Conservation (phyloP, 2,888 invertebrate species). For the Pachliopta kotzebuea region DNA sequence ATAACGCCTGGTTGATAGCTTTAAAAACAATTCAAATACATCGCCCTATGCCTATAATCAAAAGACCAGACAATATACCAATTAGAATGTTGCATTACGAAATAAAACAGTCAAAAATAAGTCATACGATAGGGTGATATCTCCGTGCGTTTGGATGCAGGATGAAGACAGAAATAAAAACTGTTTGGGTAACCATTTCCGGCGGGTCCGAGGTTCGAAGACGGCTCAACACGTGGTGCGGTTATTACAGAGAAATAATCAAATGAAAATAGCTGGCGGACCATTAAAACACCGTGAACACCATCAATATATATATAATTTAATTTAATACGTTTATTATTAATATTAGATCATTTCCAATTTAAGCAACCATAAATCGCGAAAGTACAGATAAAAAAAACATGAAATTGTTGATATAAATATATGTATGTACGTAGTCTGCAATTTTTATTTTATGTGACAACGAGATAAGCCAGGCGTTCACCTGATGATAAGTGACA, state of each 20-base stretch:
- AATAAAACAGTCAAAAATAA: constrained; percentile 13
- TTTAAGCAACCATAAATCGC: too few species aligned
- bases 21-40: neutral
- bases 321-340: too few species aligned
- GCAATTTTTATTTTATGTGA: too few species aligned
- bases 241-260: constrained; percentile 72
- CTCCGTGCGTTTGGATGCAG: constrained; percentile 42
- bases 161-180: constrained; percentile 78
- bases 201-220: constrained; percentile 65
- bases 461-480: too few species aligned
- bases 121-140: constrained; percentile 24
- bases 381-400: too few species aligned
- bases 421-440: too few species aligned
- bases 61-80: neutral
- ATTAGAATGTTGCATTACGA: neutral
- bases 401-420: too few species aligned
- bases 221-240: constrained; percentile 62
- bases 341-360: too few species aligned
- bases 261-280: constrained; percentile 70
- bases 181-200: constrained; percentile 77
- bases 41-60: neutral
- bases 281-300: constrained; percentile 58
- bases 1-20: too few species aligned
- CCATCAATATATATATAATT: constrained; percentile 24
- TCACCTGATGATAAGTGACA: too few species aligned